phyloP scores from a whole-genome alignment of 2,888 invertebrate species.

The Drosophila diplacantha region DNA sequence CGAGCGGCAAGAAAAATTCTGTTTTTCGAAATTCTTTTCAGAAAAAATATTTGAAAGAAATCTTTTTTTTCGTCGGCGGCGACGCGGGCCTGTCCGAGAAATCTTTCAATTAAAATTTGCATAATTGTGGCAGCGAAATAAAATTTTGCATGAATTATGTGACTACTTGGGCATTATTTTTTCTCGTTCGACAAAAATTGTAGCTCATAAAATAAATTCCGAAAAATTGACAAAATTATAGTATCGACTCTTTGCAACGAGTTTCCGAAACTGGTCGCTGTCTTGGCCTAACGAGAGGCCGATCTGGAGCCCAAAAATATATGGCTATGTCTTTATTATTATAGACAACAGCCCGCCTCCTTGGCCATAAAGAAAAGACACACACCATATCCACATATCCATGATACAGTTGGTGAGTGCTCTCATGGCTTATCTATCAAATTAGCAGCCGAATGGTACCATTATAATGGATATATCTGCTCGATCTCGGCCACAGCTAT shows the following conservation, averaged over 20 bases:
- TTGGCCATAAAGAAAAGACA: conserved; percentile 20
- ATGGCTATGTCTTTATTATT: conserved; percentile 69
- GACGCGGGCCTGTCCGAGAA: conserved; percentile 33
- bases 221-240: conserved; percentile 71
- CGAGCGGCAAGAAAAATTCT: conserved; percentile 36
- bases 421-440: conserved; percentile 58
- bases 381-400: conserved; percentile 5
- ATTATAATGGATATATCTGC: conserved; percentile 37
- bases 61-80: conserved; percentile 28
- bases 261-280: conserved; percentile 59
- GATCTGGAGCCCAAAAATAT: conserved; percentile 61
- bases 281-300: conserved; percentile 61
- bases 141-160: conserved; percentile 70
- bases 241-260: conserved; percentile 57
- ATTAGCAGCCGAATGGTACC: conserved; percentile 65
- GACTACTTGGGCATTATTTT: conserved; percentile 67
- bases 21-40: conserved; percentile 53
- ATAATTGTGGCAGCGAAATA: conserved; percentile 63
- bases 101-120: conserved; percentile 72
- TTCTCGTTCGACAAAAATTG: conserved; percentile 51
- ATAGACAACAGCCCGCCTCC: conserved; percentile 42
- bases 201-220: conserved; percentile 70
- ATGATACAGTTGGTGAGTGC: conserved; percentile 30
- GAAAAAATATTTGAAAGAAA: conserved; percentile 33
- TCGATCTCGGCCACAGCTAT: conserved; percentile 27